These are phyloP conservation scores for Babylonia areolata DNA, from an alignment of 1,140 invertebrate genomes.

Conservation along the genomic window DNA sequence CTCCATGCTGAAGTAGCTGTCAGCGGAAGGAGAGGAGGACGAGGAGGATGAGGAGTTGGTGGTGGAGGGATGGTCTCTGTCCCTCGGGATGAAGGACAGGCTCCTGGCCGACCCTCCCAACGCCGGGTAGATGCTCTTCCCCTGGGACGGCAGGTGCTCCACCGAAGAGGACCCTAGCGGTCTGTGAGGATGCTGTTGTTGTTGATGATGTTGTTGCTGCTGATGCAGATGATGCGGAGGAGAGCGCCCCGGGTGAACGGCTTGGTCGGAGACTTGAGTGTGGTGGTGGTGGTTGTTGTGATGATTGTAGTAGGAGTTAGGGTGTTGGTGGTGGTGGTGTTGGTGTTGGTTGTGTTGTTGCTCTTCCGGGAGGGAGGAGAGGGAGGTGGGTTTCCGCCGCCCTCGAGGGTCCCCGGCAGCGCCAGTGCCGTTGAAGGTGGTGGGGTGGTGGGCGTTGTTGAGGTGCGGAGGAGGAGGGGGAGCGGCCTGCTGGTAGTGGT, in stretches of 20 bases:
- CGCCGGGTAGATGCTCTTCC: not conserved
- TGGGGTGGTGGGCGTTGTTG: not conserved
- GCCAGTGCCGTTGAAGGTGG: not conserved
- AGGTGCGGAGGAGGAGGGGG: not conserved
- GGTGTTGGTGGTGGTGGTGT: not conserved
- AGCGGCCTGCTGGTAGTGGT: not conserved
- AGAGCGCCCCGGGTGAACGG: not conserved
- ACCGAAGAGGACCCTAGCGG: not conserved
- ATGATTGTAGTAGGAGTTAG: too few species aligned
- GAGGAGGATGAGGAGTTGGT: not conserved
- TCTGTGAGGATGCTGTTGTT: not conserved
- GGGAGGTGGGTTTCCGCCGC: conserved; percentile 17
- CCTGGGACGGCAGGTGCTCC: conserved; percentile 39
- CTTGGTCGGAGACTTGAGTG: not conserved
- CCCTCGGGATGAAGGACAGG: not conserved
- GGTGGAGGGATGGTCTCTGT: not conserved
- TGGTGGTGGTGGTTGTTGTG: not conserved
- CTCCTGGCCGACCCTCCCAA: not conserved
- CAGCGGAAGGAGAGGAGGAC: not conserved
- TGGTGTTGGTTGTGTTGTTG: conserved; percentile 10
- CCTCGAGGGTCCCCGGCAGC: not conserved
- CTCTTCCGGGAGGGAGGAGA: conserved; percentile 28
- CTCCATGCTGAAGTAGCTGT: conserved; percentile 12
- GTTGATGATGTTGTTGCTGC: not conserved
- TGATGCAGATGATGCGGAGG: conserved; percentile 29